Evolutionary conservation across 2,113 vertebrate species (phyloP).

Genomic region (Microcebus jonahi): DNA sequence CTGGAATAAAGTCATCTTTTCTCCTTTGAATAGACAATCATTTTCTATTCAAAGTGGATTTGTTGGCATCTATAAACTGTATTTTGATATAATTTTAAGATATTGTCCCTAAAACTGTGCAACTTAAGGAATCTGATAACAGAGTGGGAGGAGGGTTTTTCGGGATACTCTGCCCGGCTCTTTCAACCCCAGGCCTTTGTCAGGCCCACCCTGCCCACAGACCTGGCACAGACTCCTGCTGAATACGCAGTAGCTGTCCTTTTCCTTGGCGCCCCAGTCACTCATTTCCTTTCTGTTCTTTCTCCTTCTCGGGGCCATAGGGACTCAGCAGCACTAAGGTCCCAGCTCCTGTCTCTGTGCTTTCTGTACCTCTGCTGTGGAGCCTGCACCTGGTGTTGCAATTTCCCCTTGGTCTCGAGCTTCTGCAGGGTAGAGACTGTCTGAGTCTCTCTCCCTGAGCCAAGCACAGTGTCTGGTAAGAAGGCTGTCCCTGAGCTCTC

Average conservation of each 20-base stretch:
- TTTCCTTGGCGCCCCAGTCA: rapidly evolving
- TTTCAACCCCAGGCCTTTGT: rapidly evolving
- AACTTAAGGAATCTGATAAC: background rate
- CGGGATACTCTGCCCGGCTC: background rate
- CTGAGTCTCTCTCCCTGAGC: background rate
- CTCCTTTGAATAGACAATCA: no score
- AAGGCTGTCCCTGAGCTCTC: background rate
- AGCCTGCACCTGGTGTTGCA: rapidly evolving
- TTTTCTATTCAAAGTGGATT: no score
- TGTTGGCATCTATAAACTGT: no score
- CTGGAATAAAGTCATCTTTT: no score
- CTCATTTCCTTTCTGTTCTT: background rate
- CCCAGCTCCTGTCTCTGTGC: background rate
- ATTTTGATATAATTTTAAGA: background rate
- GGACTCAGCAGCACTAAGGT: background rate
- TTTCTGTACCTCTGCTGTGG: rapidly evolving
- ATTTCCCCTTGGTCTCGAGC: rapidly evolving
- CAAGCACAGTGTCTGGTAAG: no score
- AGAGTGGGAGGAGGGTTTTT: background rate
- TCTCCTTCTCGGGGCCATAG: rapidly evolving
- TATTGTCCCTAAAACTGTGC: background rate
- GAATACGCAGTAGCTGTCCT: rapidly evolving
- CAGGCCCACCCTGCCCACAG: rapidly evolving
- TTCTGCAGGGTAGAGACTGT: background rate
- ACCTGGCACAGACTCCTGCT: rapidly evolving